Evolutionary conservation across 2,113 vertebrate species (phyloP), one percentile per base, ranked within the genome.

Genomic region (Corydoras sp.): DNA sequence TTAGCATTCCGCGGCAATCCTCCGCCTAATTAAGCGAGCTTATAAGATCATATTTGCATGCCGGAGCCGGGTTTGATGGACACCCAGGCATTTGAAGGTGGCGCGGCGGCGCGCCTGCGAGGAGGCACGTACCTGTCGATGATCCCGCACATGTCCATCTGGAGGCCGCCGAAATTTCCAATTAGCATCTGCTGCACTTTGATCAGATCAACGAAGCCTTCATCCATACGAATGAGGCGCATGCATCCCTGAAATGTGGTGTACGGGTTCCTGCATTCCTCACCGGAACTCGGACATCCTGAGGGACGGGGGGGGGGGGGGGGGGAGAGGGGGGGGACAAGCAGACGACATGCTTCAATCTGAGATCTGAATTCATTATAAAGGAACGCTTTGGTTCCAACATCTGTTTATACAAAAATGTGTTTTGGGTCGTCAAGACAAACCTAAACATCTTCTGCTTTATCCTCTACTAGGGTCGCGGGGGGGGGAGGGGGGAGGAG

Each of bases 131-230:
- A 98, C 96, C 96, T 93, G 87, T 99, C 96, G 51, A 85, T 90
- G 81, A 99, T 97, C 53, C 92, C 94, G 70, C 96, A 99, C 55
- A 94, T 87, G 81, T 98, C 96, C 85, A 98, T 92, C 79, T 94
- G 92, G 72, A 99, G 83, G 74, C 92, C 88, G 77, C 90, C 96
- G 89, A 94, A 98, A 87, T 94, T 95, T 56, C 94, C 95, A 10
- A 93, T 79, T 32, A 85, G 14, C 24, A 90, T 91, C 78, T 92
- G 88, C 78, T 98, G 96, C 69, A 98, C 90, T 74, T 88, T 85
- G 79, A 94, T 94, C 67, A 98, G 86, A 77, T 99, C 92, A 59
- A 94, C 87, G 29, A 80, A 53, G 71, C 86, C 87, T 49, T 85
- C 74, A 48, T 82, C 85, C 82, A 93, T 81, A 14, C 86, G 88